Evolutionary conservation across 1,140 invertebrate species (phyloP).

Genomic region (Tachypleus tridentatus): DNA sequence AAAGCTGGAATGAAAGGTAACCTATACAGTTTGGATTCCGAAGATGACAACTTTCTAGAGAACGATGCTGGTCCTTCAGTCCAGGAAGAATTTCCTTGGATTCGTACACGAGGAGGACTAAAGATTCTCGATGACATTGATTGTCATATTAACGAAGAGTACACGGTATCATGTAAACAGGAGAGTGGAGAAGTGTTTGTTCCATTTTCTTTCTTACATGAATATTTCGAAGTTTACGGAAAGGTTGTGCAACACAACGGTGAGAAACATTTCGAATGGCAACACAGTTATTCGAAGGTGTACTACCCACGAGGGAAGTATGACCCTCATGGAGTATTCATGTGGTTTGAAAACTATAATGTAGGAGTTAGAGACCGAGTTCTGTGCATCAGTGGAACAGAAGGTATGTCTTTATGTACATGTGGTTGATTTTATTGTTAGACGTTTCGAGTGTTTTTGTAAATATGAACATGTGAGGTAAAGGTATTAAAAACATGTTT

Average conservation of each 20-base stretch:
- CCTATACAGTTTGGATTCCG: no score
- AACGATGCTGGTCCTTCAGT: constrained; percentile 4
- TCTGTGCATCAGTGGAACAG: constrained; percentile 82
- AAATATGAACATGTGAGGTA: no score
- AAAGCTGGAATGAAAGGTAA: not conserved
- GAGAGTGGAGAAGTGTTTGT: constrained; percentile 80
- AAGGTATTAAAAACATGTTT: no score
- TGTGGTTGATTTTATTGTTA: no score
- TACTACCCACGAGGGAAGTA: constrained; percentile 79
- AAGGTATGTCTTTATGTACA: constrained; percentile 40
- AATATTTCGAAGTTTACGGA: constrained; percentile 85
- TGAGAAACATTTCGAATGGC: constrained; percentile 66
- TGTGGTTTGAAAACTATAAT: constrained; percentile 96
- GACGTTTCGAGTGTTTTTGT: no score
- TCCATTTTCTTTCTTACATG: constrained; percentile 83
- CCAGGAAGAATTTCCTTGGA: constrained; percentile 1
- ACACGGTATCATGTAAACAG: constrained; percentile 64
- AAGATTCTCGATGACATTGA: constrained; percentile 56
- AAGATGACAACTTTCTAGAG: constrained; percentile 1
- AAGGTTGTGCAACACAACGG: constrained; percentile 43
- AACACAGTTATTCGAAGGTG: constrained; percentile 85
- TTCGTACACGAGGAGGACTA: constrained; percentile 3
- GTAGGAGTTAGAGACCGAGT: constrained; percentile 89
- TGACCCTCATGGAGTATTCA: constrained; percentile 73
- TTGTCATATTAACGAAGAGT: constrained; percentile 80